These are phyloP conservation scores for Lamprotornis superbus DNA, from an alignment of 2,113 vertebrate species.

Conservation along the genomic window DNA sequence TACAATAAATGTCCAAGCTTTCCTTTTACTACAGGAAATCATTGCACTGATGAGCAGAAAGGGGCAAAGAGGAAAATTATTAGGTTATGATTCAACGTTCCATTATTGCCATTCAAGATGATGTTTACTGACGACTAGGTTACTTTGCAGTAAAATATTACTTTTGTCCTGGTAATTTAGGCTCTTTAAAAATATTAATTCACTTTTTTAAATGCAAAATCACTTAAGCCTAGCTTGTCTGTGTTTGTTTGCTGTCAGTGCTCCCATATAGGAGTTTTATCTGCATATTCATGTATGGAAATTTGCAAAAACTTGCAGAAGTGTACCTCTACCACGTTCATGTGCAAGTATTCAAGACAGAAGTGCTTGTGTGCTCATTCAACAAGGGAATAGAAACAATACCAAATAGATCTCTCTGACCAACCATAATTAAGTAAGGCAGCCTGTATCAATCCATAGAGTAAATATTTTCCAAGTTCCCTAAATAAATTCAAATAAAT, in stretches of 20 bases:
- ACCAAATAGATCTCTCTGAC: slow-evolving; percentile 47
- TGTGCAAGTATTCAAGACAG: slow-evolving; percentile 29
- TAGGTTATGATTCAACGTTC: not conserved
- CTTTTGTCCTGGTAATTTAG: slow-evolving; percentile 1
- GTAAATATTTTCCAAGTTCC: slow-evolving; percentile 60
- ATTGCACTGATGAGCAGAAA: not conserved
- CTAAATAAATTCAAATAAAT: slow-evolving; percentile 51
- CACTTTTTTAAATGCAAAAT: not conserved
- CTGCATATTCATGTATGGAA: slow-evolving; percentile 39
- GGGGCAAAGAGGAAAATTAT: slow-evolving; percentile 27
- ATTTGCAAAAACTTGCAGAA: slow-evolving; percentile 36
- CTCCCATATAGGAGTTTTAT: not conserved
- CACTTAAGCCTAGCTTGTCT: not conserved
- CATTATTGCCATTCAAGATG: slow-evolving; percentile 1
- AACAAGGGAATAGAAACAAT: slow-evolving; percentile 56
- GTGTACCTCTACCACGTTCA: not conserved
- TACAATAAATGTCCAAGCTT: not conserved
- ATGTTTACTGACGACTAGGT: not conserved
- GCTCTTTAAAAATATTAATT: slow-evolving; percentile 25
- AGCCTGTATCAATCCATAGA: slow-evolving; percentile 53
- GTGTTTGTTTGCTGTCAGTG: not conserved
- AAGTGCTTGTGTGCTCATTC: slow-evolving; percentile 49
- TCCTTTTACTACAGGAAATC: not conserved
- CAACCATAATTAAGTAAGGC: slow-evolving; percentile 54
- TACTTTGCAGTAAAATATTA: slow-evolving; percentile 7